These are phyloP conservation scores for Enteromius mattozi DNA, from an alignment of 2,797 vertebrate species.

Conservation along the genomic window DNA sequence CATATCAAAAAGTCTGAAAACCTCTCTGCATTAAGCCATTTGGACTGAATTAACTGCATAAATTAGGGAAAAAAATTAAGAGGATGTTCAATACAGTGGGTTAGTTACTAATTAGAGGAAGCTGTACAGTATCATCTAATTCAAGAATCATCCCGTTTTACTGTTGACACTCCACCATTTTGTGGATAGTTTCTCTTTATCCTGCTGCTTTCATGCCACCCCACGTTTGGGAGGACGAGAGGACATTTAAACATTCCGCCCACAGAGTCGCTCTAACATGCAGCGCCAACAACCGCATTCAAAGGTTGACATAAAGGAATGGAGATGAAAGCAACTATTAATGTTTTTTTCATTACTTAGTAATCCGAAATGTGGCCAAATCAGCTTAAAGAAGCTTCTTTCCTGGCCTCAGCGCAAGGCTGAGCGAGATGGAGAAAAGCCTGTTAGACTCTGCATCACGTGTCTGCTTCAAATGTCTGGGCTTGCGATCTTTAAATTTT, in stretches of 20 bases:
- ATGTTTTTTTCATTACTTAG: conserved; percentile 42
- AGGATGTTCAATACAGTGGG: background rate
- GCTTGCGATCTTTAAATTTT: conserved; percentile 3
- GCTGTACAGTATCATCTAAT: background rate
- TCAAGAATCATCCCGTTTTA: background rate
- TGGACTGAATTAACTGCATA: background rate
- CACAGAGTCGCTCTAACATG: conserved; percentile 28
- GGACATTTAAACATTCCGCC: conserved; percentile 39
- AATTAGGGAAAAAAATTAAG: background rate
- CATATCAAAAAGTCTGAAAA: background rate
- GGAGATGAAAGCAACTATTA: conserved; percentile 45
- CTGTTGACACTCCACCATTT: background rate
- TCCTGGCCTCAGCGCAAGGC: conserved; percentile 14
- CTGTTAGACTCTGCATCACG: conserved; percentile 22
- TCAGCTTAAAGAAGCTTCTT: conserved; percentile 47
- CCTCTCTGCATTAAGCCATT: background rate
- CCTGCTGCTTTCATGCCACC: background rate
- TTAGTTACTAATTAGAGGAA: conserved; percentile 6
- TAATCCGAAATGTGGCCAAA: conserved; percentile 56
- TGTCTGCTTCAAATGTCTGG: conserved; percentile 27
- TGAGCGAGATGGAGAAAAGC: conserved; percentile 40
- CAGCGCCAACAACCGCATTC: conserved; percentile 24
- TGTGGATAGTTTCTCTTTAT: conserved; percentile 10
- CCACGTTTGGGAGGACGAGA: conserved; percentile 14
- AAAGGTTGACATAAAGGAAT: conserved; percentile 3